These are phyloP conservation scores for Diplolepis rosae DNA, from an alignment of 2,888 invertebrate genomes.

Conservation along the genomic window DNA sequence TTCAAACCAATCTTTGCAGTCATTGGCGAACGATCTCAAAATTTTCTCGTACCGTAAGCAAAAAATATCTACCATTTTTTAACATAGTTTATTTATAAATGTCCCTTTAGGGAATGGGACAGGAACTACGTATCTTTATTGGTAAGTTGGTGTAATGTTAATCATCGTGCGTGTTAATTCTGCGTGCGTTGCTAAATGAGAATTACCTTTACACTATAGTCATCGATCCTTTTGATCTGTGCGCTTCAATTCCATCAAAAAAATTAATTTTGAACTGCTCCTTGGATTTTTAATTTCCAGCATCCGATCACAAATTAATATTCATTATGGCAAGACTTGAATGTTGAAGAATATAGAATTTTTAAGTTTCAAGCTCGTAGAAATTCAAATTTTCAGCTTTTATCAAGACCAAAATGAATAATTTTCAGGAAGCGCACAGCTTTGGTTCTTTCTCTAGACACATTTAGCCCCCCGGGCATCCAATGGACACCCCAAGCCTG, in stretches of 20 bases:
- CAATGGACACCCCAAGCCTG: no score
- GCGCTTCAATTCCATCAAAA: neutral
- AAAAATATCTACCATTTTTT: neutral
- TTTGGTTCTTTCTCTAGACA: neutral
- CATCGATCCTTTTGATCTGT: neutral
- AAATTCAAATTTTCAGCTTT: no score
- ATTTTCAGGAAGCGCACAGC: neutral
- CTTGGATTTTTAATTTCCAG: no score
- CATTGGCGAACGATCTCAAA: neutral
- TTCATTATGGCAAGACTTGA: no score
- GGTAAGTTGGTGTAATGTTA: conserved; percentile 54
- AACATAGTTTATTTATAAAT: neutral
- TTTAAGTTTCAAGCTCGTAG: no score
- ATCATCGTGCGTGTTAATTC: conserved; percentile 59
- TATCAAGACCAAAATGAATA: neutral
- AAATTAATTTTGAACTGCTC: neutral
- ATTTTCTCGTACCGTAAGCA: neutral
- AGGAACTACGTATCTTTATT: conserved; percentile 16
- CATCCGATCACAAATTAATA: no score
- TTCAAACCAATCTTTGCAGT: neutral
- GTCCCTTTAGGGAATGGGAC: neutral
- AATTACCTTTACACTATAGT: neutral
- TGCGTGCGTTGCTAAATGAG: conserved; percentile 54
- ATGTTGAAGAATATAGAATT: no score
- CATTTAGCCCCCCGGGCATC: neutral